Conservation (phyloP, 1,140 invertebrate genomes). For the Cotesia chilonis region DNA sequence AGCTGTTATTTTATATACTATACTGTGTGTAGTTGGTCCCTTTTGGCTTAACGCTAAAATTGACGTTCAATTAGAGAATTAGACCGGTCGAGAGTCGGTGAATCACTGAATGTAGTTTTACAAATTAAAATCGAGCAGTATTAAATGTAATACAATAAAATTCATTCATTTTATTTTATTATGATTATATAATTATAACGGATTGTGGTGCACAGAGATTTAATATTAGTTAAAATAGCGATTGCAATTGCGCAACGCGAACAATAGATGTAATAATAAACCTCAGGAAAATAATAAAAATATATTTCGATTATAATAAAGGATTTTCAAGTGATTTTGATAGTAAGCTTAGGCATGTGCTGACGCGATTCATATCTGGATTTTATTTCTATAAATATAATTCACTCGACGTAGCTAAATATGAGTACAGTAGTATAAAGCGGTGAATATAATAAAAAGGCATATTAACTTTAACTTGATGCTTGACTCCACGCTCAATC, state of each 20-base stretch:
- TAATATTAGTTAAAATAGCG: too few species aligned
- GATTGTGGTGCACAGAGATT: too few species aligned
- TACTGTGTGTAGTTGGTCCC: conserved; percentile 23
- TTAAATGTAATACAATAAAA: neutral
- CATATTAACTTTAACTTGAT: conserved; percentile 15
- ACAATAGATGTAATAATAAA: too few species aligned
- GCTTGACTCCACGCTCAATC: conserved; percentile 24
- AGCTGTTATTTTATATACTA: neutral
- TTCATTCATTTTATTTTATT: neutral
- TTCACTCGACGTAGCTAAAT: conserved; percentile 29
- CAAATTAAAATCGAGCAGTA: neutral
- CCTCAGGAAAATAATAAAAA: too few species aligned
- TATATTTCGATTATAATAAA: too few species aligned
- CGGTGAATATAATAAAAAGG: conserved; percentile 34
- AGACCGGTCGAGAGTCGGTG: conserved; percentile 37
- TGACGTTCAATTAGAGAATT: conserved; percentile 50
- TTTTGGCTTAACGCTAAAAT: conserved; percentile 48
- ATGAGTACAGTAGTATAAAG: neutral
- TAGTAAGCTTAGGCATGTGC: conserved; percentile 7
- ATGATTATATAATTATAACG: neutral
- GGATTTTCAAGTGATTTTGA: neutral
- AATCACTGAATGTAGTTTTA: conserved; percentile 11
- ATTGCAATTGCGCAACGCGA: too few species aligned
- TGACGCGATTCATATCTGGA: conserved; percentile 32
- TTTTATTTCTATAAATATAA: conserved; percentile 34